These are phyloP conservation scores for Capitulum mitella DNA, from an alignment of 2,888 invertebrate species.

Conservation along the genomic window DNA sequence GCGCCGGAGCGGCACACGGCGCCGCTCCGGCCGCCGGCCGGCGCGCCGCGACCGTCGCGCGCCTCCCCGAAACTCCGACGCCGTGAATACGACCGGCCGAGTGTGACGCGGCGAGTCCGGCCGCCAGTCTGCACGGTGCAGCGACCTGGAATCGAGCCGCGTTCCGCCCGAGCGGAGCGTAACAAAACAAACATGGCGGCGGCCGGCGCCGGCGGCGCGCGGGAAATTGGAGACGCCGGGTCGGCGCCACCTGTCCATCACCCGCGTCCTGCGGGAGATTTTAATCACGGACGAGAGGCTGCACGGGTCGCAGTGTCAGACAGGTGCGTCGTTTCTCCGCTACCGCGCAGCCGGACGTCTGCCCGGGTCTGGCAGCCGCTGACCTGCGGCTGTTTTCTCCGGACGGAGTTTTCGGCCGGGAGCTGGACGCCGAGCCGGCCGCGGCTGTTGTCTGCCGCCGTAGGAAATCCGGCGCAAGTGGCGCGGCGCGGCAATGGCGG, in stretches of 20 bases:
- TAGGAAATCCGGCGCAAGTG: neutral
- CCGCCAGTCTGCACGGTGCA: neutral
- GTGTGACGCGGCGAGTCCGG: neutral
- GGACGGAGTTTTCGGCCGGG: neutral
- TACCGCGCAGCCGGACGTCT: neutral
- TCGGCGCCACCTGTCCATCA: neutral
- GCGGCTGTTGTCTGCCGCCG: neutral
- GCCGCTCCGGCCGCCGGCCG: neutral
- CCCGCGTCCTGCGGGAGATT: neutral
- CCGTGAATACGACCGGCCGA: too few relatives aligned
- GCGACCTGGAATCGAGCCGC: neutral
- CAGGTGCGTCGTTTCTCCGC: neutral
- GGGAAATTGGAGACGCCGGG: neutral
- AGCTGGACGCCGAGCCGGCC: neutral
- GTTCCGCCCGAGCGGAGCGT: neutral
- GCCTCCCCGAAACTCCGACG: too few relatives aligned
- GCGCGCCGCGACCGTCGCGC: neutral
- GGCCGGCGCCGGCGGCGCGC: neutral
- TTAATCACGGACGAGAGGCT: neutral
- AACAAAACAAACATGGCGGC: constrained; percentile 14
- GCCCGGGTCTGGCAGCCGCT: neutral
- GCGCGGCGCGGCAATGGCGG: neutral
- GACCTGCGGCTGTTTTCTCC: neutral
- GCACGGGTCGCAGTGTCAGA: neutral
- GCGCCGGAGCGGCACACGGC: neutral